Evolutionary conservation across 2,797 vertebrate species (phyloP).

Genomic region (Brotogeris chrysoptera): DNA sequence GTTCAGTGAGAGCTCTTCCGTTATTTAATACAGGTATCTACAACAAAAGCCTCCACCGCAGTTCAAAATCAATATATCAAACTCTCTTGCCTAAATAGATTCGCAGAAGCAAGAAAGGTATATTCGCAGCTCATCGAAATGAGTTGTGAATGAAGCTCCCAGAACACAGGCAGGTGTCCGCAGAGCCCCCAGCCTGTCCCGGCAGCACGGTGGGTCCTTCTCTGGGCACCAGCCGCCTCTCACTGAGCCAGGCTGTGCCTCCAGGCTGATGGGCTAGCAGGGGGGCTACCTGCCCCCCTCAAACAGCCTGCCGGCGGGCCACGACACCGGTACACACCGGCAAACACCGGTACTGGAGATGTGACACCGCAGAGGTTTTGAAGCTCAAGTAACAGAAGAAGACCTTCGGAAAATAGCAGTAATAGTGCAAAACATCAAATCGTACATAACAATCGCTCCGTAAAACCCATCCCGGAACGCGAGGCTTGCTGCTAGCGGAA

Average conservation of each 20-base stretch:
- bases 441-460: background rate
- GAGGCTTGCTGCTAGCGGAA: background rate
- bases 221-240: background rate
- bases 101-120: background rate
- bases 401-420: background rate
- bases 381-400: background rate
- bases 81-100: background rate
- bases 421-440: background rate
- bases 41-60: background rate
- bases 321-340: accelerated
- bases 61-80: background rate
- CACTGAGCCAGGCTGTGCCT: background rate
- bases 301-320: background rate
- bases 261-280: background rate
- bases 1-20: background rate
- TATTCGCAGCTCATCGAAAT: background rate
- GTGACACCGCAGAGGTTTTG: accelerated
- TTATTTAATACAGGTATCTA: background rate
- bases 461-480: background rate
- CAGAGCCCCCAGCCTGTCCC: background rate
- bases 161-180: background rate
- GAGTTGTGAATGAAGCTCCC: background rate
- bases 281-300: accelerated
- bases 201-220: background rate
- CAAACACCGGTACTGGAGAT: accelerated